These are phyloP conservation scores for Hylaeus volcanicus DNA, from an alignment of 1,140 invertebrate genomes.

Conservation along the genomic window DNA sequence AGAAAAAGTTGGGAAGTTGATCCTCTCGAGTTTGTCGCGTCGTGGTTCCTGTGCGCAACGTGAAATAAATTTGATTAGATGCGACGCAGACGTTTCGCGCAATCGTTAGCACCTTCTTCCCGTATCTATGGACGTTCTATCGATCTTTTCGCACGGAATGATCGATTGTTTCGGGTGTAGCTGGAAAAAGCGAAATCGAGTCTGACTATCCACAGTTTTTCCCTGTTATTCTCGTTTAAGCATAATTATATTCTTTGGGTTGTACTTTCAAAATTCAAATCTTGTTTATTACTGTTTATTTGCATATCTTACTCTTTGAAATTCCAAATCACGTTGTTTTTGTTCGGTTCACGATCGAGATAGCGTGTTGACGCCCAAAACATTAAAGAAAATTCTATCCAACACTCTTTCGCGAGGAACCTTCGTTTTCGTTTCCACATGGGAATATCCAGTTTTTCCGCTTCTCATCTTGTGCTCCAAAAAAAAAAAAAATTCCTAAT, in stretches of 20 bases:
- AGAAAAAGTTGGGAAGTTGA: not conserved
- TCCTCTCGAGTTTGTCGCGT: not conserved
- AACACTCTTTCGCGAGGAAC: too few species aligned
- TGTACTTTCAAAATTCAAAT: not conserved
- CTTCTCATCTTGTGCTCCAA: too few species aligned
- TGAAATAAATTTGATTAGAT: slow-evolving; percentile 10
- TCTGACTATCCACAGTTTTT: not conserved
- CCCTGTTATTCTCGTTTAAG: not conserved
- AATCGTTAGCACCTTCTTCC: not conserved
- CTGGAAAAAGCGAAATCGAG: not conserved
- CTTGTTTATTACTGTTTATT: too few species aligned
- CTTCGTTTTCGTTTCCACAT: not conserved
- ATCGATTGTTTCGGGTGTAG: not conserved
- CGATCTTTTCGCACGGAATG: not conserved
- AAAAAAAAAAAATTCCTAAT: too few species aligned
- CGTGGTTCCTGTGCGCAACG: not conserved
- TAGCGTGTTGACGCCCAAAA: too few species aligned
- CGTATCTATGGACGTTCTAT: not conserved
- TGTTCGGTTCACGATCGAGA: too few species aligned
- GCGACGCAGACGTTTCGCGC: not conserved
- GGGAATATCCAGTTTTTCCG: too few species aligned
- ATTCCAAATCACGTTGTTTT: too few species aligned
- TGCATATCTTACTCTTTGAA: too few species aligned
- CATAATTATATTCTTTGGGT: not conserved
- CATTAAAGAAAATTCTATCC: too few species aligned